Evolutionary conservation across 1,140 invertebrate species (phyloP), one percentile per base, ranked within the genome.

Genomic region (Doryteuthis pealeii): DNA sequence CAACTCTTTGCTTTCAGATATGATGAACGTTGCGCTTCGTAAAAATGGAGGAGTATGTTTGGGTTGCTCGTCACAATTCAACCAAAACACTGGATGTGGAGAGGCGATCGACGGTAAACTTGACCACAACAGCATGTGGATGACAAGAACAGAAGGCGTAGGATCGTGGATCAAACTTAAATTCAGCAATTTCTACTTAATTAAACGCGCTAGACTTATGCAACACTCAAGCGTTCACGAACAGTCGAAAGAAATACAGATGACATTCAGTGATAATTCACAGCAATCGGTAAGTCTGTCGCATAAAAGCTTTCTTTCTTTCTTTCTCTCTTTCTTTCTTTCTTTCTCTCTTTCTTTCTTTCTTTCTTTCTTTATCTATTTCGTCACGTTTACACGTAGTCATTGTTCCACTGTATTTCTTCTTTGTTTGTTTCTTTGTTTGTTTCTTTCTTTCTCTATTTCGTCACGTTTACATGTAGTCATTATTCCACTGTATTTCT

Each of bases 101-200:
- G 54, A 58, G 15, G 54, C 54, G 18, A 58, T 58, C 54, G 54
- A 58, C 54, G 54, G 54, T n/a, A 58, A 58, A 58, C 15, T 58
- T 3, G 54, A 58, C 26, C 54, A 58, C 54, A 58, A 58, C 54
- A 58, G 54, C 54, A 58, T 58, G 54, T 58, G 54, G 54, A 58
- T 58, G 54, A 58, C 18, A 4, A 18, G 15, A 15, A n/a, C 2
- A n/a, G 4, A 58, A 58, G 54, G 54, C 3, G 15, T 6, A 18
- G 54, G 54, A 5, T 58, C 54, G 3, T 58, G 54, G 54, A 58
- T 58, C 54, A 58, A 58, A 58, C 15, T 58, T 2, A 15, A 15
- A 18, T 58, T 58, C 15, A 5, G 4, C 3, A n/a, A 18, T 15
- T 58, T 58, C 26, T 58, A 58, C 15, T 18, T 58, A 18, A 18